Evolutionary conservation across 2,797 vertebrate genomes (phyloP).

Genomic region (Knipowitschia caucasica): DNA sequence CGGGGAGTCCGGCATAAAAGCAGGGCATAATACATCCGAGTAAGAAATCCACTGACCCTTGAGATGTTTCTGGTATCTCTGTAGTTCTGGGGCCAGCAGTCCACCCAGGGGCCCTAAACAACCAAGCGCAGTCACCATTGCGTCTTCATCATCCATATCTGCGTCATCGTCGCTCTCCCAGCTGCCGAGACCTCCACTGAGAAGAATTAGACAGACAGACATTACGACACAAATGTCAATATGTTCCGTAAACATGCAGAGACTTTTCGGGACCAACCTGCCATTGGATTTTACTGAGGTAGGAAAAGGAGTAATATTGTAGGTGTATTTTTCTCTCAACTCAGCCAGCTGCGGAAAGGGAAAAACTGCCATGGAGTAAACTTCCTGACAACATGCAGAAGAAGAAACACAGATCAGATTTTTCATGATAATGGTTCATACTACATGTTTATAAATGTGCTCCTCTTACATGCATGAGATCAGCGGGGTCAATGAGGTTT

Average conservation of each 20-base stretch:
- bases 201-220: background rate
- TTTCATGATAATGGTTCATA: too few species aligned
- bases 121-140: constrained; percentile 84
- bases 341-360: constrained; percentile 96
- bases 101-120: constrained; percentile 96
- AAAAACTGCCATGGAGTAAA: constrained; percentile 95
- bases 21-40: too few species aligned
- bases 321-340: constrained; percentile 96
- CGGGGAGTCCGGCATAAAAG: too few species aligned
- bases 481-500: constrained; percentile 86
- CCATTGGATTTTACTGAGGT: constrained; percentile 83
- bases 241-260: background rate
- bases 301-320: constrained; percentile 97
- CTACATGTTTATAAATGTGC: background rate
- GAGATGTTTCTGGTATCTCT: constrained; percentile 89
- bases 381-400: constrained; percentile 73
- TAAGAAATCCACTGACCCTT: constrained; percentile 83
- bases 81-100: constrained; percentile 88
- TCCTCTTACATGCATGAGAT: constrained; percentile 89
- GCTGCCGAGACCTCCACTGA: constrained; percentile 59
- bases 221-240: background rate
- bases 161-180: constrained; percentile 95
- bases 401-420: too few species aligned
- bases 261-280: constrained; percentile 56
- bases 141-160: constrained; percentile 90